These are phyloP conservation scores for Platanista minor DNA, from an alignment of 2,113 vertebrate species.

Conservation along the genomic window DNA sequence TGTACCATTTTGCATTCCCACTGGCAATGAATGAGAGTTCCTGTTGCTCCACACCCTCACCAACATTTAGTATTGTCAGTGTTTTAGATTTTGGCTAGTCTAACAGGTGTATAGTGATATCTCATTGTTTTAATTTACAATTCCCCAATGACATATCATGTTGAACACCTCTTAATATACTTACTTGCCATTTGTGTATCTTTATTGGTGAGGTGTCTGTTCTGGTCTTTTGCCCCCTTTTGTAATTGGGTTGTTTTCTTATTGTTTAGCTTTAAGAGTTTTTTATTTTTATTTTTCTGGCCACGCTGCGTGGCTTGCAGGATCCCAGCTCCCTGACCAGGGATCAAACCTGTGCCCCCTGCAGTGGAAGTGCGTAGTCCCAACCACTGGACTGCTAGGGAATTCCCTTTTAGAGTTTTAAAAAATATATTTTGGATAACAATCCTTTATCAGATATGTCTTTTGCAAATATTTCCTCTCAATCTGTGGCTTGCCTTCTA, in stretches of 20 bases:
- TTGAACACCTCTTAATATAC: background rate
- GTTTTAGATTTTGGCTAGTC: background rate
- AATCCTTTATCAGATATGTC: background rate
- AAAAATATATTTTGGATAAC: background rate
- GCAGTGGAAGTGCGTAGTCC: background rate
- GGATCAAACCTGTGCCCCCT: background rate
- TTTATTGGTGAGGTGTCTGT: background rate
- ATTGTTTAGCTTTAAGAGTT: background rate
- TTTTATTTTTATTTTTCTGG: background rate
- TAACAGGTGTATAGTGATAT: background rate
- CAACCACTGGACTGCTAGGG: background rate
- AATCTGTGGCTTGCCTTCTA: background rate
- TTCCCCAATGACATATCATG: background rate
- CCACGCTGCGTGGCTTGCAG: background rate
- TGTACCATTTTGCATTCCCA: background rate
- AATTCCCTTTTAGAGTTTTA: background rate
- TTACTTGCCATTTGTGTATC: background rate
- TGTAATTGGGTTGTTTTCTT: background rate
- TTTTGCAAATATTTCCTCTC: background rate
- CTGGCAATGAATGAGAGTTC: background rate
- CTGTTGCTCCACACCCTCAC: fast-evolving
- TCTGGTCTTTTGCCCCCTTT: background rate
- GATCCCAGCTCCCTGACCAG: background rate
- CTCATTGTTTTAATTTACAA: background rate
- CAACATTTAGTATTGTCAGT: background rate